Base-by-base conservation (phyloP, 1,140 invertebrate genomes). In the Lysiphlebus fabarum region DNA sequence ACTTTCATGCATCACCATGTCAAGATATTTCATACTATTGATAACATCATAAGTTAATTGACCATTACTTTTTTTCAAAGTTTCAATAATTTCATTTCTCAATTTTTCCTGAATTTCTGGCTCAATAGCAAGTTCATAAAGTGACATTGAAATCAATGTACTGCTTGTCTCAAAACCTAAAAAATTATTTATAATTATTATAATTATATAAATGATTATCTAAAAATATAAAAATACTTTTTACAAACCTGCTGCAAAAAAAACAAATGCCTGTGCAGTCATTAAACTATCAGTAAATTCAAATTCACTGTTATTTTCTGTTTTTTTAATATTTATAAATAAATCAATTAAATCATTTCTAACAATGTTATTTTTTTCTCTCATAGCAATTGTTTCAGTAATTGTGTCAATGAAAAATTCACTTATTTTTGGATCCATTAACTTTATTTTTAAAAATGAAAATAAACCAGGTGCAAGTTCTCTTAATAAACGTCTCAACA, bases 261-360 rank as follows among this genome's bases (percentile, higher is more conserved):
- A 40, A 1, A 7, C 1, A 11, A 40, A 40, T 8, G 38, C 7
- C 7, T 40, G 10, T 3, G 7, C 10, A 7, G 10, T 40, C 38
- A 40, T 7, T 40, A 40, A 2, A 40, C 7, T 40, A 7, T 40
- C 2, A 8, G 7, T 11, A 40, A 40, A 7, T 40, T 40, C 38
- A 11, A 40, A 3, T 8, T 11, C 10, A 7, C 5, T 11, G 5
- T 40, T 40, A 1, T 40, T 40, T 1, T 40, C 1, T 8, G 7
- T 40, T 11, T 40, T 11, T 53, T 64, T 65, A 40, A 73, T n/a
- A 10, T 67, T 42, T 9, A 84, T 65, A 47, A 85, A 41, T 2
- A 83, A 56, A 56, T 85, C 77, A 34, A 84, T 58, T 53, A 84
- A 82, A 66, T 85, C 84, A 49, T 79, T 72, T 10, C 75, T 60